These are phyloP conservation scores for Pica pica DNA, from an alignment of 2,113 vertebrate species.

Conservation along the genomic window DNA sequence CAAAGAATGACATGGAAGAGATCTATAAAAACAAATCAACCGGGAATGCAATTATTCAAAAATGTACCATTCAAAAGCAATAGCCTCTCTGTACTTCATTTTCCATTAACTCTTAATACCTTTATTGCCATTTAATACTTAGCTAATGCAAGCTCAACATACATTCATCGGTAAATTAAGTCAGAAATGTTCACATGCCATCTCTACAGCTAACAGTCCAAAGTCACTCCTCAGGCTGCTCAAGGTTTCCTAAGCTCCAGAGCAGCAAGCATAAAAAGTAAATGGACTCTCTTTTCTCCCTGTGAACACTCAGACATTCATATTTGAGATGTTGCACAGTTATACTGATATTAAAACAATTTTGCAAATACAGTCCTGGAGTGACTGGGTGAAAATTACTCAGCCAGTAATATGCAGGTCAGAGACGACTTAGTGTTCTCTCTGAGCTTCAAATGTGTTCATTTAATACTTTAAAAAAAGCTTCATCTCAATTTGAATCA, in stretches of 20 bases:
- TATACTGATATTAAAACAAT: not conserved
- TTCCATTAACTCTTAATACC: slow-evolving; percentile 67
- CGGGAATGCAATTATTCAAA: slow-evolving; percentile 62
- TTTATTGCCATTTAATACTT: slow-evolving; percentile 57
- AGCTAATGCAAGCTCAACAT: slow-evolving; percentile 41
- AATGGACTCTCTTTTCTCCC: not conserved
- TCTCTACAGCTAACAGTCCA: not conserved
- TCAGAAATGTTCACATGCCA: not conserved
- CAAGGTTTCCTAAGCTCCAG: not conserved
- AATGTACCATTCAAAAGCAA: slow-evolving; percentile 49
- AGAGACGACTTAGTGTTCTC: not conserved
- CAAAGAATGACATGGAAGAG: slow-evolving; percentile 24
- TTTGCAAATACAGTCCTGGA: not conserved
- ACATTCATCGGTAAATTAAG: slow-evolving; percentile 56
- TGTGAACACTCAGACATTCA: not conserved
- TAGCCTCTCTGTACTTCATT: slow-evolving; percentile 36
- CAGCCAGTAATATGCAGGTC: not conserved
- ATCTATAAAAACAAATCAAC: slow-evolving; percentile 66
- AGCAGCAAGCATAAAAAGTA: slow-evolving; percentile 14
- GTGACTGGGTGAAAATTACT: not conserved
- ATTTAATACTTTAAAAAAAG: not conserved
- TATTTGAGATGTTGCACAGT: not conserved
- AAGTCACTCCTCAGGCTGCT: slow-evolving; percentile 9
- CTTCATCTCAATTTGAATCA: not conserved
- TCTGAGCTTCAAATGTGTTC: not conserved